Evolutionary conservation across 2,113 vertebrate species (phyloP).

Genomic region (Ptychochromis oligacanthus): DNA sequence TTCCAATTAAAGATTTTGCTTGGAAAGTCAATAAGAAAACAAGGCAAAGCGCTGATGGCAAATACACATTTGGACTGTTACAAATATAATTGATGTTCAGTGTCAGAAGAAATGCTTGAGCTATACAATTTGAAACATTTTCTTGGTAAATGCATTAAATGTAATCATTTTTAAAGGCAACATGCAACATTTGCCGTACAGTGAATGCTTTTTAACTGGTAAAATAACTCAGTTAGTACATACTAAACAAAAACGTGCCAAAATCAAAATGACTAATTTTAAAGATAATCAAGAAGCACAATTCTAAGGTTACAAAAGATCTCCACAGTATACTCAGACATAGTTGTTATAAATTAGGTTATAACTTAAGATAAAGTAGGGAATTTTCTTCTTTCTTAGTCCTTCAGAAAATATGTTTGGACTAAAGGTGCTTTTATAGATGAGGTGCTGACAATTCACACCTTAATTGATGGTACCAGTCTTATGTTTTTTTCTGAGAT

Average conservation of each 20-base stretch:
- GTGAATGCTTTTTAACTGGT: too few relatives aligned
- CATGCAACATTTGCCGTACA: too few relatives aligned
- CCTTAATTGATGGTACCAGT: background rate
- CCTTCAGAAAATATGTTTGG: background rate
- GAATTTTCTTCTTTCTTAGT: background rate
- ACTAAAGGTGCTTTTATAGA: slow-evolving; percentile 29
- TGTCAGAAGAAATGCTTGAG: background rate
- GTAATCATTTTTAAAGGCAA: too few relatives aligned
- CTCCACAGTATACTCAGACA: too few relatives aligned
- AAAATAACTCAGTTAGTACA: too few relatives aligned
- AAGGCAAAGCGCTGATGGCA: background rate
- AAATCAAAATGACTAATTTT: background rate
- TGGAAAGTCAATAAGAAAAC: background rate
- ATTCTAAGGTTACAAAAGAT: background rate
- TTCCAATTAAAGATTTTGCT: background rate
- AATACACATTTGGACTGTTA: background rate
- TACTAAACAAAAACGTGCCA: background rate
- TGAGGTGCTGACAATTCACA: slow-evolving; percentile 23
- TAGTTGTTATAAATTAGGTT: background rate
- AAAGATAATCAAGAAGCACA: background rate
- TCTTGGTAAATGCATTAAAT: background rate
- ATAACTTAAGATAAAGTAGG: background rate
- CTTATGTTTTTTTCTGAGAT: slow-evolving; percentile 2
- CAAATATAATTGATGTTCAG: background rate
- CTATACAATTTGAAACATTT: background rate